A percentile compares a stretch with the other conserved stretches of the same genome.
These are phyloP conservation scores for Schlechtendalia chinensis DNA, from an alignment of 1,140 invertebrate genomes.

Conservation along the genomic window DNA sequence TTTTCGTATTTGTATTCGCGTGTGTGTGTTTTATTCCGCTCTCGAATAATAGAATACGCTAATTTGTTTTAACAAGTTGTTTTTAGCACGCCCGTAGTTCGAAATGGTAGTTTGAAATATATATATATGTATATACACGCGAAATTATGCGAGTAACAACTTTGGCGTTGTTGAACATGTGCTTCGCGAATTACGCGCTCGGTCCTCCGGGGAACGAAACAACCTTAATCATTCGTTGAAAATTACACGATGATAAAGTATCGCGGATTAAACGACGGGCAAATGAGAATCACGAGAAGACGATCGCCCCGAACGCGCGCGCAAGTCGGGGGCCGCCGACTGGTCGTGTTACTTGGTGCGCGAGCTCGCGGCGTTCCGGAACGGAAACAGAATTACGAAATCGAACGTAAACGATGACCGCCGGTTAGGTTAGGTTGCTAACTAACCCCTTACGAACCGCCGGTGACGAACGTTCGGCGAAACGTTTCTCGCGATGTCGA, in stretches of 20 bases:
- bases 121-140: not conserved
- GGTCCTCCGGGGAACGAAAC: slow-evolving; percentile 6
- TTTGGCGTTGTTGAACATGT: slow-evolving; percentile 31
- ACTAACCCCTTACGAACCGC: no score
- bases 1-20: no score
- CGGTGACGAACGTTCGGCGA: no score
- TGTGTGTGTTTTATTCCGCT: not conserved
- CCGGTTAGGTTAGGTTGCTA: no score
- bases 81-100: not conserved
- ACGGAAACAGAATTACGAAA: no score
- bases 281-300: no score
- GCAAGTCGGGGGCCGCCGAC: no score
- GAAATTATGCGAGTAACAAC: slow-evolving; percentile 19
- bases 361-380: no score
- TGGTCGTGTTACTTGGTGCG: no score
- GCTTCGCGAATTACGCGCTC: slow-evolving; percentile 17
- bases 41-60: slow-evolving; percentile 3
- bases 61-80: slow-evolving; percentile 33
- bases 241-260: not conserved
- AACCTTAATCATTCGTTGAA: slow-evolving; percentile 7
- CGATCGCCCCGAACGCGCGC: no score
- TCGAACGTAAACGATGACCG: no score
- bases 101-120: slow-evolving; percentile 35
- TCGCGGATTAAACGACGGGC: not conserved
- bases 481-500: no score